Evolutionary conservation across 2,113 vertebrate genomes (phyloP).

Genomic region (Xyliphius kryptos): DNA sequence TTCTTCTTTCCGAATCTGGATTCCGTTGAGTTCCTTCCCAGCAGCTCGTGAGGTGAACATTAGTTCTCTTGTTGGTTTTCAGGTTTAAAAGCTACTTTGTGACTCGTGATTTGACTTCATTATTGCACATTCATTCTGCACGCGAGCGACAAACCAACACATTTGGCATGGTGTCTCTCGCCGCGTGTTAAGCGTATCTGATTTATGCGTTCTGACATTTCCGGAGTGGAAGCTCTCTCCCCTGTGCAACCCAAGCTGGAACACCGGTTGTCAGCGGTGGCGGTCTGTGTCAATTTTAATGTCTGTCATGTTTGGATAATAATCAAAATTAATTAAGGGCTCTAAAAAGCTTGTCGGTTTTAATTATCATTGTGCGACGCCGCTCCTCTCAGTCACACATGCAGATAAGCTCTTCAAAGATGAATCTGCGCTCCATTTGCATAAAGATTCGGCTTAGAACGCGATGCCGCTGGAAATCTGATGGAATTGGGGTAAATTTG

Average conservation of each 20-base stretch:
- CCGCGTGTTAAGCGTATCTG: conserved; percentile 28
- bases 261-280: conserved; percentile 44
- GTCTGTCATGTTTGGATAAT: conserved; percentile 71
- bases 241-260: conserved; percentile 27
- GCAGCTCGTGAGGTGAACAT: background rate
- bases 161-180: conserved; percentile 24
- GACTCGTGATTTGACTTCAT: conserved; percentile 32
- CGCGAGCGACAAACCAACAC: conserved; percentile 26
- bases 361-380: conserved; percentile 48
- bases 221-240: conserved; percentile 32
- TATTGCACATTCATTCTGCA: conserved; percentile 26
- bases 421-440: background rate
- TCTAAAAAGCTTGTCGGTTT: conserved; percentile 71
- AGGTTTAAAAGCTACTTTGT: conserved; percentile 17
- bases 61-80: conserved; percentile 1
- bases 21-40: no score
- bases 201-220: conserved; percentile 44
- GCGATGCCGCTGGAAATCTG: no score
- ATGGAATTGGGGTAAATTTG: no score
- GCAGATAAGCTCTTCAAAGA: conserved; percentile 27
- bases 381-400: conserved; percentile 21
- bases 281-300: conserved; percentile 64
- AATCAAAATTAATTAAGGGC: conserved; percentile 69
- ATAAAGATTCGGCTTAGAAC: no score
- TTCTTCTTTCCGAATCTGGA: no score